Evolutionary conservation across 2,113 vertebrate species (phyloP), one percentile per base, ranked within the genome.

Genomic region (Siphamia tubifer): DNA sequence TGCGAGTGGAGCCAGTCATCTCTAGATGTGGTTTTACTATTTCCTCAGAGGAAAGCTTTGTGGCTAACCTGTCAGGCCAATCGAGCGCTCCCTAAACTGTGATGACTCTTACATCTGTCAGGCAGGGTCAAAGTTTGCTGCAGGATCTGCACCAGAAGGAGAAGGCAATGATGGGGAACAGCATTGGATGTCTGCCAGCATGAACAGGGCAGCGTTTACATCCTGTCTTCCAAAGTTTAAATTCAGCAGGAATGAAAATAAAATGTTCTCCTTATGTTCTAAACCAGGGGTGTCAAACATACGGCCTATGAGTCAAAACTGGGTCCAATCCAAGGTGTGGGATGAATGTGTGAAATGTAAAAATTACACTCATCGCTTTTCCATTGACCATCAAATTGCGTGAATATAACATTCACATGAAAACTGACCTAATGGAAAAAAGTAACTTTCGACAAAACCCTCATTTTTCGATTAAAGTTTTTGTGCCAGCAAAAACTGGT

Each of bases 41-140:
- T 85, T 77, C 75, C 77, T 84, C 40, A 39, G 60, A 78, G 62
- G 54, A 66, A 80, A 78, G 74, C 54, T 60, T 67, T 84, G 82
- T 67, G 83, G 82, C 51, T 48, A 82, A 82, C 70, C 87, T 79
- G 79, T 61, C 61, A 71, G 69, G 58, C 68, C 67, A 79, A 38
- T 82, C 47, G 53, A 74, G 55, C 2, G 16, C 58, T 63, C 44
- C 12, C 6, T 69, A 53, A 42, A n/a, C 56, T 58, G 20, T 79
- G 81, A 90, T 84, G 87, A 79, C 64, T 87, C 79, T 47, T 74
- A 61, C 82, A 84, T 87, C 82, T 91, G 87, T 87, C 74, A 71
- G 56, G 65, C 34, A 4, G 56, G 81, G 74, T 85, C 87, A 81
- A 35, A 67, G 86, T 48, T 84, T 54, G 25, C 30, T 16, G 40